Percentiles rank a stretch among this genome's conserved stretches.
phyloP scores from a whole-genome alignment of 2,888 invertebrate genomes.

The Phalangium opilio region DNA sequence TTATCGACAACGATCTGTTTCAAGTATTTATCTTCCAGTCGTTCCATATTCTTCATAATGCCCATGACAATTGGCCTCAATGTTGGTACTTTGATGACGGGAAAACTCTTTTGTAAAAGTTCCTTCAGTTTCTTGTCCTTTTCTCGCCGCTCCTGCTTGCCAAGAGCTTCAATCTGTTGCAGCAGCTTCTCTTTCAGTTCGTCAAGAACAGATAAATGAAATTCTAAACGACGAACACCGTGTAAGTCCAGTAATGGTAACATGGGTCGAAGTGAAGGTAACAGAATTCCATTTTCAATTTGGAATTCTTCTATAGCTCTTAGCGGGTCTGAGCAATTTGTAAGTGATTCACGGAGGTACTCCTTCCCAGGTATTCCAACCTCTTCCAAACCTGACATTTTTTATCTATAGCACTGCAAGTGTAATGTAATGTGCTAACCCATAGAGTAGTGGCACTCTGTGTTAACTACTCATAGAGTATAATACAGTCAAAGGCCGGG shows the following conservation, averaged over 20 bases:
- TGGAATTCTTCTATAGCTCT: slow-evolving; percentile 99
- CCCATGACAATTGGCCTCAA: slow-evolving; percentile 88
- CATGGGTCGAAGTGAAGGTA: slow-evolving; percentile 87
- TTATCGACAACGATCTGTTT: slow-evolving; percentile 48
- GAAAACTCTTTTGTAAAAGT: slow-evolving; percentile 76
- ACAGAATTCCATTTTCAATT: slow-evolving; percentile 48
- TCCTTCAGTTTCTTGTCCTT: slow-evolving; percentile 75
- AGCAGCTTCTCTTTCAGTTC: slow-evolving; percentile 55
- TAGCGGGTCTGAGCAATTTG: slow-evolving; percentile 87
- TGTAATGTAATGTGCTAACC: no score
- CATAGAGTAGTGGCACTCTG: no score
- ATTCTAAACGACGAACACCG: slow-evolving; percentile 78
- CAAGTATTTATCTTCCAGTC: slow-evolving; percentile 78
- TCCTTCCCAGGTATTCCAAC: slow-evolving; percentile 72
- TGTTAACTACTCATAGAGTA: no score
- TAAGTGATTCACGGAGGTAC: slow-evolving; percentile 75
- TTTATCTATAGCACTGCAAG: no score
- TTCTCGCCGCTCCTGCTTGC: slow-evolving; percentile 44
- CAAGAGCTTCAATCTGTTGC: slow-evolving; percentile 66
- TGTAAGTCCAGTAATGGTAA: slow-evolving; percentile 86
- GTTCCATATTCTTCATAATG: slow-evolving; percentile 76
- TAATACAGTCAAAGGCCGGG: no score
- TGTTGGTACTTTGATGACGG: slow-evolving; percentile 57
- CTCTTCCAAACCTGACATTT: slow-evolving; percentile 49
- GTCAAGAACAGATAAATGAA: slow-evolving; percentile 83